These are phyloP conservation scores for Brachyptera putata DNA, from an alignment of 2,888 invertebrate genomes.

Conservation along the genomic window DNA sequence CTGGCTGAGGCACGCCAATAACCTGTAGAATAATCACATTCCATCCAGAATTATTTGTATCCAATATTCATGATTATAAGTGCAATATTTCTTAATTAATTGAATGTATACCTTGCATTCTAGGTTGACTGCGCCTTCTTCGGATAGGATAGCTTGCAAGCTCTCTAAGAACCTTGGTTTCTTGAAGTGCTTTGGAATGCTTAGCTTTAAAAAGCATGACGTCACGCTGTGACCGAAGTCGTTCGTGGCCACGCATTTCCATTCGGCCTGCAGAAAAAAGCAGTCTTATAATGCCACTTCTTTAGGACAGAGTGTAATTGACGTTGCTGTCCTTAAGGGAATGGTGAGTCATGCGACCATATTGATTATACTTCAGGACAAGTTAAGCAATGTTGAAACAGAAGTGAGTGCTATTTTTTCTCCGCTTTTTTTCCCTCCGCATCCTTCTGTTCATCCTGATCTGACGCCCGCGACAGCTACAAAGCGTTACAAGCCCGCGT, in stretches of 20 bases:
- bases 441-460: too few species aligned
- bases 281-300: neutral
- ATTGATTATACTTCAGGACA: too few species aligned
- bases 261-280: conserved; percentile 60
- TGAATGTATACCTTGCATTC: conserved; percentile 65
- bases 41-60: neutral
- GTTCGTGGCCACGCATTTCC: conserved; percentile 87
- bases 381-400: too few species aligned
- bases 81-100: neutral
- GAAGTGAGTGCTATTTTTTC: too few species aligned
- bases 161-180: conserved; percentile 84
- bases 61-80: neutral
- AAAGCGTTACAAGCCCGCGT: too few species aligned
- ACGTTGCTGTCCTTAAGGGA: too few species aligned
- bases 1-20: conserved; percentile 84
- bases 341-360: too few species aligned
- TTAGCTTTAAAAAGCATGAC: conserved; percentile 77
- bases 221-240: conserved; percentile 87
- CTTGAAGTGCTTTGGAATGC: conserved; percentile 83
- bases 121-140: conserved; percentile 84
- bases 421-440: too few species aligned
- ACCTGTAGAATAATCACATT: conserved; percentile 46
- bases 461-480: too few species aligned
- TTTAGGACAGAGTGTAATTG: too few species aligned
- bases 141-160: conserved; percentile 76